Percentiles rank a stretch among this genome's conserved stretches.
Conservation (phyloP, 2,888 invertebrate species). For the Horisme vitalbata region DNA sequence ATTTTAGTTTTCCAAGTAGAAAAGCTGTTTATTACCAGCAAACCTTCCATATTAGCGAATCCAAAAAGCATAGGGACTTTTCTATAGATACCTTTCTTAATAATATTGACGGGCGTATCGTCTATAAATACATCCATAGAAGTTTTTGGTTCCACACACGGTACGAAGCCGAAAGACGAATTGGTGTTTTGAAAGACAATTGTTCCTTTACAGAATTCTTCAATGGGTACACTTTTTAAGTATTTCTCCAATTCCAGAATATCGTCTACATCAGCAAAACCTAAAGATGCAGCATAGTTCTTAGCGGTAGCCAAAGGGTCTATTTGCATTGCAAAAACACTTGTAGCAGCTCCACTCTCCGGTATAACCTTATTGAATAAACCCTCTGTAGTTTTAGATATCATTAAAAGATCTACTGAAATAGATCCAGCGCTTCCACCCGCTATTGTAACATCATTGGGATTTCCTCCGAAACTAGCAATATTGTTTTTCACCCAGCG, state of each 20-base stretch:
- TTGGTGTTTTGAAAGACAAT: conserved; percentile 33
- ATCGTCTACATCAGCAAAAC: conserved; percentile 45
- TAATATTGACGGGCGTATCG: conserved; percentile 47
- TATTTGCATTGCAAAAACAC: conserved; percentile 40
- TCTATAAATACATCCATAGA: conserved; percentile 40
- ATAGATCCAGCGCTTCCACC: conserved; percentile 52
- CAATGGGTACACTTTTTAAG: conserved; percentile 43
- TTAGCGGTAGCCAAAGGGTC: conserved; percentile 50
- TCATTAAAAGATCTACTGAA: conserved; percentile 47
- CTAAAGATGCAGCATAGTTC: conserved; percentile 37
- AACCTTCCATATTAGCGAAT: conserved; percentile 49
- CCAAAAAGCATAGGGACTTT: conserved; percentile 54
- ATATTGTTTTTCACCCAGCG: conserved; percentile 56
- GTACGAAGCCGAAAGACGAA: conserved; percentile 37
- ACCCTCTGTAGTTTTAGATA: conserved; percentile 46
- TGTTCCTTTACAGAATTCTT: conserved; percentile 42
- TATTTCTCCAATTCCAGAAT: conserved; percentile 51
- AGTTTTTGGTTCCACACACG: conserved; percentile 44
- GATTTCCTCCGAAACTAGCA: no score
- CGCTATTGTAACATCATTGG: conserved; percentile 50
- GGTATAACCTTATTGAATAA: no score
- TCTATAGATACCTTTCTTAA: conserved; percentile 42
- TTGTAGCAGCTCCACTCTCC: conserved; percentile 50
- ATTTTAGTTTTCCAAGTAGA: conserved; percentile 45
- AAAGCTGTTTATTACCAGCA: conserved; percentile 33